A percentile compares a stretch with the other conserved stretches of the same genome.
Conservation (phyloP, 2,797 vertebrate genomes). For the Enteromius mattozi region DNA sequence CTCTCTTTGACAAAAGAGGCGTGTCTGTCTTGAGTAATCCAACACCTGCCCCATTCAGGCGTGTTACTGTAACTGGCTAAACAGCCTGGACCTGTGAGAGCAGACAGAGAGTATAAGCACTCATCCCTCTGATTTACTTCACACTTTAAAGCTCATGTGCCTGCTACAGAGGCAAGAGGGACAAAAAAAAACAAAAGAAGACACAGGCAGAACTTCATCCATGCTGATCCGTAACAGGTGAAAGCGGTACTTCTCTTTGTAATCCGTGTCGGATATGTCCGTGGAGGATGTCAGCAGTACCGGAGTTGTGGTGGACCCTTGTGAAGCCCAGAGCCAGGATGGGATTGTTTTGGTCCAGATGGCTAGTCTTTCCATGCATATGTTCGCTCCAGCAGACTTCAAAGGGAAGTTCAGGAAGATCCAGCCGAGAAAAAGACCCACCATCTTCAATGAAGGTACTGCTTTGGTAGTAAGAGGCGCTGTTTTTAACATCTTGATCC, state of each 20-base stretch:
- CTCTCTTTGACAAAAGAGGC: constrained; percentile 70
- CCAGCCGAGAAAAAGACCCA: constrained; percentile 86
- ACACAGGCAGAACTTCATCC: constrained; percentile 43
- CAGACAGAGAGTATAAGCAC: constrained; percentile 56
- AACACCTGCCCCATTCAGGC: constrained; percentile 87
- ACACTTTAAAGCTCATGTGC: constrained; percentile 3
- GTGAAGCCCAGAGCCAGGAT: constrained; percentile 66
- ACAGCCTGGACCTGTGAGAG: constrained; percentile 86
- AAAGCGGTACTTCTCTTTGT: constrained; percentile 28
- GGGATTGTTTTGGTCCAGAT: constrained; percentile 78
- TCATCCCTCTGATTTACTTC: constrained; percentile 41
- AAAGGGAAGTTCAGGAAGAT: constrained; percentile 88
- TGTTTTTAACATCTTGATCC: background rate
- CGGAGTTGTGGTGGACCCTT: constrained; percentile 58
- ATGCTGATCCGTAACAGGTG: constrained; percentile 47
- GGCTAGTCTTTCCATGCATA: constrained; percentile 83
- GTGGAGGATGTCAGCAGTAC: constrained; percentile 66
- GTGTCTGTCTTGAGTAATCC: constrained; percentile 86
- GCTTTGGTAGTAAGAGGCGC: background rate
- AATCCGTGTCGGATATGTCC: constrained; percentile 71
- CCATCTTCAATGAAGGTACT: constrained; percentile 86
- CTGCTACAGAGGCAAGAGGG: constrained; percentile 31
- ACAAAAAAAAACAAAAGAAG: constrained; percentile 57
- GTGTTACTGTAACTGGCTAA: constrained; percentile 84
- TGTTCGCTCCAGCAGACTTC: constrained; percentile 84